phyloP scores from a whole-genome alignment of 2,797 vertebrate genomes.

The Acanthiza pusilla region DNA sequence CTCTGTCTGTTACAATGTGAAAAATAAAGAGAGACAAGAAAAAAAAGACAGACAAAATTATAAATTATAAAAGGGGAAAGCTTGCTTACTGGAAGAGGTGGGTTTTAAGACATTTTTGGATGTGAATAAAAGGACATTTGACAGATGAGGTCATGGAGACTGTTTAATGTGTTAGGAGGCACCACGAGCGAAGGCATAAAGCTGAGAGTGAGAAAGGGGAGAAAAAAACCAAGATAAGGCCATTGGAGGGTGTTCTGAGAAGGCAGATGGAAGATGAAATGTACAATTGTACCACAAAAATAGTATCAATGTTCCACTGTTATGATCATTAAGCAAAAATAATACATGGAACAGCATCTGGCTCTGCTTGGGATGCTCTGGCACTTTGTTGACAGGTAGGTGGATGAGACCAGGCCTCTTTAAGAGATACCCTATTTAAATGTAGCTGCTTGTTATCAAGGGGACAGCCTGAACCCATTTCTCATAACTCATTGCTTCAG shows the following conservation, averaged over 20 bases:
- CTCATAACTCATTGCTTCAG: neutral
- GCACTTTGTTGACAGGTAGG: neutral
- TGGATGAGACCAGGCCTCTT: neutral
- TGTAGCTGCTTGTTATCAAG: rapidly evolving
- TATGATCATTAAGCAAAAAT: neutral
- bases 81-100: slow-evolving; percentile 31
- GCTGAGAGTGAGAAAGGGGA: neutral
- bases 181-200: neutral
- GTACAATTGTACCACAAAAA: neutral
- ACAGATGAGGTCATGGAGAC: slow-evolving; percentile 47
- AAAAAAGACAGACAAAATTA: neutral
- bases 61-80: slow-evolving; percentile 25
- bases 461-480: neutral
- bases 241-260: neutral
- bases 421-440: neutral
- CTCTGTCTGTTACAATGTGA: slow-evolving; percentile 21
- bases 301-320: neutral
- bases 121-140: neutral
- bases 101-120: slow-evolving; percentile 40
- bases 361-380: neutral
- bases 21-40: slow-evolving; percentile 47
- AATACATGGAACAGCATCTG: neutral
- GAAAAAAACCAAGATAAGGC: neutral
- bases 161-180: slow-evolving; percentile 7
- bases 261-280: neutral